Evolutionary conservation across 1,140 invertebrate species (phyloP), one percentile per base, ranked within the genome.

Genomic region (Papilio xuthus): DNA sequence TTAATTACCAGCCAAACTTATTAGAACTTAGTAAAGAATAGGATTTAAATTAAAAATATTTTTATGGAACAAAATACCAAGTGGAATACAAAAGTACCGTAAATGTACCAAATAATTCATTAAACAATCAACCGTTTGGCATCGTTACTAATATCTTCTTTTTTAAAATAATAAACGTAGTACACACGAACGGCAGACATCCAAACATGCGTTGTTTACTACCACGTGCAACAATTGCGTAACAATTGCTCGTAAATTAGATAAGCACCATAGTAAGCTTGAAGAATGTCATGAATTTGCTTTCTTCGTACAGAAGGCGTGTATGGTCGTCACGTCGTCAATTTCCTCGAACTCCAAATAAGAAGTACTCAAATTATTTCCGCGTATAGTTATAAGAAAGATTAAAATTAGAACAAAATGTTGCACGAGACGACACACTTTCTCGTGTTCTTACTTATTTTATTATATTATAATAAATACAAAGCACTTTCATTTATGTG

Each of bases 211-310:
- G 70, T 72, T 72, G 70, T 72, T 72, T 72, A 72, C 70, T 53
- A 28, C 42, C 18, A 28, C 42, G 12, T 74, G 72, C 44, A 79
- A 32, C 67, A 32, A 81, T 79, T 79, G 63, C 79, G 4, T 76
- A 77, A 70, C 42, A 32, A 76, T 75, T 60, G 32, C 41, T 67
- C 41, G 72, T 76, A 37, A 70, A 56, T 77, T 71, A 42, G 60
- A 76, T 32, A 50, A 50, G 18, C 6, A 4, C 18, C 72, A 28
- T 56, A 26, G 72, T 56, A 18, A 47, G 72, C 28, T 75, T 0
- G 47, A 26, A 37, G 80, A 83, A 83, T 83, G 79, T 80, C 76
- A 79, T 81, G 82, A 82, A 80, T 76, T 81, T 26, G 78, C 79
- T 82, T 83, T 85, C 80, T 80, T 74, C 78, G 80, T 81, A 83